phyloP scores from a whole-genome alignment of 2,888 invertebrate genomes.

The Agonum fuliginosum region DNA sequence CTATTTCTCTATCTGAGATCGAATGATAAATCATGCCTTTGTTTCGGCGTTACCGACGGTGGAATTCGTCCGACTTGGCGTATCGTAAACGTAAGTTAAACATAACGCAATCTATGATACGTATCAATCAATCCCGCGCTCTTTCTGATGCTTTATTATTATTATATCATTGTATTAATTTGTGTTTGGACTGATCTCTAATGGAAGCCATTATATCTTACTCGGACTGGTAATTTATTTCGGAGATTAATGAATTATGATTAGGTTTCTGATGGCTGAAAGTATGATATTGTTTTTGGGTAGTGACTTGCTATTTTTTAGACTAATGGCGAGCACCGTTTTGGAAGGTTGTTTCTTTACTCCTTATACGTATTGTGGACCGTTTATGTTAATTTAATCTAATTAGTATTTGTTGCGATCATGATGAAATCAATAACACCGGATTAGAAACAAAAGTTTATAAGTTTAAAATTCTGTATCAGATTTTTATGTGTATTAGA shows the following conservation, averaged over 20 bases:
- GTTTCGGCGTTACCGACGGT: constrained; percentile 31
- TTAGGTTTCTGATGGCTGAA: constrained; percentile 36
- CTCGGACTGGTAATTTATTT: constrained; percentile 29
- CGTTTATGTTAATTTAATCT: not conserved
- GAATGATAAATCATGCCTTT: constrained; percentile 32
- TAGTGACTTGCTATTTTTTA: constrained; percentile 19
- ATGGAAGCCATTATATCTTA: constrained; percentile 30
- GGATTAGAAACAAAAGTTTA: not conserved
- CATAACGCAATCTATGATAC: not conserved
- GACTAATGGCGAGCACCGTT: constrained; percentile 16
- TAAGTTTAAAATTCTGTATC: too few relatives aligned
- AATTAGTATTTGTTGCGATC: not conserved
- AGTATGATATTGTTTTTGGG: constrained; percentile 40
- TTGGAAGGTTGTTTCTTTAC: not conserved
- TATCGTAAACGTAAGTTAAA: constrained; percentile 5
- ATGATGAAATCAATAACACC: not conserved
- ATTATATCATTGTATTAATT: constrained; percentile 42
- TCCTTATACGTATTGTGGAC: constrained; percentile 15
- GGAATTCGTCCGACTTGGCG: not conserved
- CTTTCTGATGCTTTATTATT: constrained; percentile 33
- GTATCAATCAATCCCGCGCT: constrained; percentile 27
- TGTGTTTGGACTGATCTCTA: constrained; percentile 19
- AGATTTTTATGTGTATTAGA: too few relatives aligned
- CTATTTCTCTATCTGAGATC: not conserved
- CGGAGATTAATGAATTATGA: constrained; percentile 46